Conservation (phyloP, 2,113 vertebrate species). For the Callionymus lyra region DNA sequence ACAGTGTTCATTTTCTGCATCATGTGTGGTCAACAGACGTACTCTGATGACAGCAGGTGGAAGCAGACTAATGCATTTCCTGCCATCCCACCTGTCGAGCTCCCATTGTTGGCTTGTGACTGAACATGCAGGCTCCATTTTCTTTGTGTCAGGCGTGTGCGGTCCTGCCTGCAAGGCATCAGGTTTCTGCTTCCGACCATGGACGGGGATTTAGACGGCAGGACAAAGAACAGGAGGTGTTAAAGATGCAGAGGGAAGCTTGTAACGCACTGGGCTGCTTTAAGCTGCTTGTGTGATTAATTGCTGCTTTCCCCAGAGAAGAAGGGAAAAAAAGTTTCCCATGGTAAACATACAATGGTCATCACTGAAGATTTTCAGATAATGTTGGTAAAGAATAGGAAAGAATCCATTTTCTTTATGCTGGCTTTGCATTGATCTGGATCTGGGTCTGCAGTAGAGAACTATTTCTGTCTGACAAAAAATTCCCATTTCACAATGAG, state of each 20-base stretch:
- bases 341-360: slow-evolving; percentile 2
- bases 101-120: slow-evolving; percentile 39
- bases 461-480: too few relatives aligned
- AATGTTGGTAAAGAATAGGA: background rate
- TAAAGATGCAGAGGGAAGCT: slow-evolving; percentile 14
- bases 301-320: slow-evolving; percentile 11
- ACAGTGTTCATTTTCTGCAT: slow-evolving; percentile 42
- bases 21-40: slow-evolving; percentile 56
- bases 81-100: slow-evolving; percentile 45
- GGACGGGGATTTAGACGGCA: slow-evolving; percentile 18
- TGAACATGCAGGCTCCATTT: slow-evolving; percentile 39
- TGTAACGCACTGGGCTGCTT: slow-evolving; percentile 21
- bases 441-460: too few relatives aligned
- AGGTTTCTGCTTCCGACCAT: slow-evolving; percentile 30
- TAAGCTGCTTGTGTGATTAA: slow-evolving; percentile 18
- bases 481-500: too few relatives aligned
- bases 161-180: slow-evolving; percentile 36
- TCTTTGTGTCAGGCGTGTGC: slow-evolving; percentile 43
- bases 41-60: slow-evolving; percentile 33
- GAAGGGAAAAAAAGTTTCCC: slow-evolving; percentile 2
- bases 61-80: slow-evolving; percentile 39
- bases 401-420: too few relatives aligned
- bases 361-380: too few relatives aligned
- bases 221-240: slow-evolving; percentile 17
- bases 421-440: background rate